Evolutionary conservation across 1,140 invertebrate species (phyloP), one percentile per base, ranked within the genome.

Genomic region (Drosophila sturtevanti): DNA sequence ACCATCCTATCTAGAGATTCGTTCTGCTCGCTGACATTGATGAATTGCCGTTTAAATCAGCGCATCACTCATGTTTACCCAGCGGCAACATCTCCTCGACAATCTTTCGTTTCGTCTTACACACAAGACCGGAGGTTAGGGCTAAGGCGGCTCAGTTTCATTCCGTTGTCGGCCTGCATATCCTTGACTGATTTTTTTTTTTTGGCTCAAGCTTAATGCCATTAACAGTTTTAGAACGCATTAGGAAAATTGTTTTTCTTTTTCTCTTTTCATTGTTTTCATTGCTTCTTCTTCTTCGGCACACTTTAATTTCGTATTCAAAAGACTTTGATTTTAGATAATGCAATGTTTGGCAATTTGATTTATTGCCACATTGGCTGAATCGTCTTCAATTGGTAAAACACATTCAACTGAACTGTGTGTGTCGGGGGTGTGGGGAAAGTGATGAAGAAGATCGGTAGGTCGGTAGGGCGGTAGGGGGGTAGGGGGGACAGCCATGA

Each of bases 41-140:
- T 90, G 89, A 90, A 90, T 90, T 90, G 82, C 82, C 82, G 89
- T 89, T 90, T 90, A 90, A 90, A 90, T 90, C 89, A 81, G 89
- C 89, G 89, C 82, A 90, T 90, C 89, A 79, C 64, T 90, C 89
- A 90, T 90, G 89, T 90, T 90, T 89, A 65, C 78, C 63, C 81
- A 68, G 74, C 85, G 55, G 67, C 72, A 75, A 55, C 24, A 41
- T 52, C 41, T 48, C 37, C 37, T 2, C 12, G n/a, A n/a, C n/a
- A n/a, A 38, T 38, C n/a, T 38, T 55, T 31, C 71, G 77, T 63
- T 76, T 82, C 79, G 85, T 63, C 79, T 80, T 80, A 74, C 84
- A 74, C 84, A 60, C 16, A 2, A 16, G 1, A 16, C 16, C 41
- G 41, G 41, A 48, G 41, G 41, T 18, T 63, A 73, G 66, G 66